Evolutionary conservation across 2,888 invertebrate genomes (phyloP).

Genomic region (Brenthis ino): DNA sequence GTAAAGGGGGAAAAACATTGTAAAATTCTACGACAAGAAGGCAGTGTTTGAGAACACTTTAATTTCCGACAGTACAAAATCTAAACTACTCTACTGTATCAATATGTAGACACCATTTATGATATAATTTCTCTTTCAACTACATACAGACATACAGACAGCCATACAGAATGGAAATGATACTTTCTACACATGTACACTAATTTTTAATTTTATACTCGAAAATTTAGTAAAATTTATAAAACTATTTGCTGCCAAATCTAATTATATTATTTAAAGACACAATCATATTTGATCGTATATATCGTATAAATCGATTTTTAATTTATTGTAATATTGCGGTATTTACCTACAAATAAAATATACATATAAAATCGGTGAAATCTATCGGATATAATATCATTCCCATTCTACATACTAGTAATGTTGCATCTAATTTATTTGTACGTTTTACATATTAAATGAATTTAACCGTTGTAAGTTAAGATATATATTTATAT

Average conservation of each 20-base stretch:
- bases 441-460: slow-evolving; percentile 4
- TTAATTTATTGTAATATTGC: no score
- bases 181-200: not conserved
- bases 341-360: no score
- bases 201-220: not conserved
- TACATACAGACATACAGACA: not conserved
- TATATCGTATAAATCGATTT: no score
- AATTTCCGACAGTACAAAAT: slow-evolving; percentile 42
- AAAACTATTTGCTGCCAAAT: not conserved
- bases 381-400: not conserved
- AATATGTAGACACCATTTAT: slow-evolving; percentile 23
- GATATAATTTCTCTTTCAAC: slow-evolving; percentile 5
- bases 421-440: not conserved
- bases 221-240: not conserved
- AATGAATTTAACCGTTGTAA: not conserved
- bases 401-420: not conserved
- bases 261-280: no score
- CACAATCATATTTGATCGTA: no score
- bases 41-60: slow-evolving; percentile 55
- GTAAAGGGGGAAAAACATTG: slow-evolving; percentile 36
- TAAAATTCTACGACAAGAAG: slow-evolving; percentile 45
- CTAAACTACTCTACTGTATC: slow-evolving; percentile 35
- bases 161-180: slow-evolving; percentile 4
- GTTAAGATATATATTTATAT: slow-evolving; percentile 21
- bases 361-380: not conserved